Evolutionary conservation across 2,797 vertebrate species (phyloP), one percentile per base, ranked within the genome.

Genomic region (Macropus fuliginosus): DNA sequence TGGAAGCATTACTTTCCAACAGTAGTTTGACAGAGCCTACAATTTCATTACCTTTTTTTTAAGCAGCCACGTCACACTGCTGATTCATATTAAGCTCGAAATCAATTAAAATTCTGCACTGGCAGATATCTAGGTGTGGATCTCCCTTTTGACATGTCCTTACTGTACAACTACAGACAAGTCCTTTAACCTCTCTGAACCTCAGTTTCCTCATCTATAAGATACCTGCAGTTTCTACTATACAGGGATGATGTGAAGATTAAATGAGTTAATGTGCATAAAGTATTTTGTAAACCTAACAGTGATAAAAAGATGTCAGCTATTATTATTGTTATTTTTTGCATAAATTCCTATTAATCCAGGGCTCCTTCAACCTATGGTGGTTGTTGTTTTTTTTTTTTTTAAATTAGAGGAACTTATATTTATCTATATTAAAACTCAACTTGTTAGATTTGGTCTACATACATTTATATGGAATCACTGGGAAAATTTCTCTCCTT

Each of bases 381-480:
- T 40, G 46, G 62, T 40, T 74, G 16, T 9, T n/a, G n/a, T n/a
- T 12, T 66, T n/a, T n/a, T 34, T 14, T 29, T 59, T n/a, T 34
- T 66, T 46, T 46, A 2, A 46, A 46, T 81, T 46, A 81, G 74
- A 46, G 21, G 18, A 81, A 46, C 18, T 74, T 46, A 81, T 46
- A 46, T 81, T 81, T 74, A 40, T 74, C 34, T 81, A 46, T 46
- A 81, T 81, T 46, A 81, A 81, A 81, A 81, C 27, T 81, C 74
- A 81, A 27, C 16, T 81, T 46, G 40, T 62, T 50, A 59, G 54
- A 87, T 91, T 87, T 46, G 9, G n/a, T 91, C 50, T 0, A 0
- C 10, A 13, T n/a, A 91, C 91, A 97, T 56, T 27, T 56, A 96
- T 50, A 31, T 11, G 90, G 93, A 95, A 52, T 29, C 91, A 89